Evolutionary conservation across 2,797 vertebrate species (phyloP), one percentile per base, ranked within the genome.

Genomic region (Gymnothorax reevesii): DNA sequence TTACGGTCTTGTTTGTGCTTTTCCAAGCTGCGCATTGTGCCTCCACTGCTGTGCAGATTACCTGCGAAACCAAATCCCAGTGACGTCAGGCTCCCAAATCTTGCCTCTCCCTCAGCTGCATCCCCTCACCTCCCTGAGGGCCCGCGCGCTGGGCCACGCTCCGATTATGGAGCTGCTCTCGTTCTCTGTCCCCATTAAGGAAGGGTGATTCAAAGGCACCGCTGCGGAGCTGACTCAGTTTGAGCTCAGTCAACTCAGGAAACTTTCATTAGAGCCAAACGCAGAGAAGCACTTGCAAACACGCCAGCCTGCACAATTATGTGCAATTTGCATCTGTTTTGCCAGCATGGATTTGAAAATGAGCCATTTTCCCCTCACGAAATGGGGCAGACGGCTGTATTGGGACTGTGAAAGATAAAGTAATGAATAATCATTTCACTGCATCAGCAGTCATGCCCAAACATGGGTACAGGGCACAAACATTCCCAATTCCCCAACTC

Each of bases 131-230:
- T 62, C 94, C 93, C 94, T 82, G 75, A 87, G 88, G 92, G 91
- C 90, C 88, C 7, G 17, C n/a, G 88, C 93, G 93, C 93, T 92
- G 94, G 93, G 89, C 89, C 90, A 91, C 90, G 92, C 91, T 95
- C 94, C 95, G 95, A 94, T 94, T 95, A 93, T 92, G 92, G 92
- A 90, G 89, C 89, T 92, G 93, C 89, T 94, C 94, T 0, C 89
- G 91, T 96, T 95, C 93, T 83, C 85, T 90, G 94, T 25, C 94
- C 94, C 92, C 94, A 92, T 94, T 95, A 91, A 87, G 90, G 91
- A 82, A 90, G 49, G 87, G 91, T 52, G 88, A 92, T 90, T 94
- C 92, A 94, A 94, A 94, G 86, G 52, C 82, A 88, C 82, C 4
- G 73, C n/a, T 8, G 2, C 42, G 22, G 64, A 13, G 85, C 69